These are phyloP conservation scores for Crotophaga sulcirostris DNA, from an alignment of 2,113 vertebrate genomes.

Conservation along the genomic window DNA sequence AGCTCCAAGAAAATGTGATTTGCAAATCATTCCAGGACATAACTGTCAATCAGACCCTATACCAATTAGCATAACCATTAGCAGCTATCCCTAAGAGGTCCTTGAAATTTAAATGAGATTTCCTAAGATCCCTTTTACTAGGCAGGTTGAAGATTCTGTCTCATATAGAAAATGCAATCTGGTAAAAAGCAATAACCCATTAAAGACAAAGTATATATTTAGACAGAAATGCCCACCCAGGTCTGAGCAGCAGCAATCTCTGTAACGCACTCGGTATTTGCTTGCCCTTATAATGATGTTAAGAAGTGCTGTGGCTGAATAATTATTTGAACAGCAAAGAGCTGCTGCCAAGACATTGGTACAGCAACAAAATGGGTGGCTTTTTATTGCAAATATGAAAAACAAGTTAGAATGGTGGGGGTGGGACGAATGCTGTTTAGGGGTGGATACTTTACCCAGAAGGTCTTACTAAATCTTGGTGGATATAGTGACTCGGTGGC, in stretches of 20 bases:
- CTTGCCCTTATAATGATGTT: background rate
- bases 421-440: background rate
- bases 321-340: background rate
- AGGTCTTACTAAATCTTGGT: background rate
- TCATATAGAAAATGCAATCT: background rate
- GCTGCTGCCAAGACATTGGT: background rate
- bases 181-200: constrained; percentile 20
- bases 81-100: constrained; percentile 66
- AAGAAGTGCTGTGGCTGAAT: background rate
- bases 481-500: background rate
- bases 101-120: constrained; percentile 73
- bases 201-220: constrained; percentile 10
- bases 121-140: constrained; percentile 48
- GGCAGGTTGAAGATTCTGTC: constrained; percentile 1
- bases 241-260: background rate
- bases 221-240: background rate
- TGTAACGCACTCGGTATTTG: background rate
- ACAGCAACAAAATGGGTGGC: background rate
- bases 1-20: constrained; percentile 78
- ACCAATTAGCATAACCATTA: constrained; percentile 72
- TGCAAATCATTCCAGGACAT: constrained; percentile 73
- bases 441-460: background rate
- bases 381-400: background rate
- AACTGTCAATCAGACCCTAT: constrained; percentile 77
- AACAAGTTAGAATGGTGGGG: rapidly evolving